Conservation (phyloP, 2,113 vertebrate genomes). For the Saccopteryx bilineata region DNA sequence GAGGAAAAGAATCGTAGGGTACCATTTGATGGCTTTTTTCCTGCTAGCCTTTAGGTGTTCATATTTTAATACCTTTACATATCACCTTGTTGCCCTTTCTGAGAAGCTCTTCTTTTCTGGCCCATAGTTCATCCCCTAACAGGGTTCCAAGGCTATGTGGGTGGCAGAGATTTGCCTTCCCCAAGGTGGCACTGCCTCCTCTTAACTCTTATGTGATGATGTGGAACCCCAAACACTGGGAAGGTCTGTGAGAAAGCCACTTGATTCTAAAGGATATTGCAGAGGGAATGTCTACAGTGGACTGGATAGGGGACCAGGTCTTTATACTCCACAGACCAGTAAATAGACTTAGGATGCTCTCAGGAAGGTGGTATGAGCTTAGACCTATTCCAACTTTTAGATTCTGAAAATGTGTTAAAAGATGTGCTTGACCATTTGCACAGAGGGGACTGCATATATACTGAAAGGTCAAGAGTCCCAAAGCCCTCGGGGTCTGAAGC, state of each 20-base stretch:
- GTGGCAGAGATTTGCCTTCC: neutral
- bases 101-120: neutral
- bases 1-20: neutral
- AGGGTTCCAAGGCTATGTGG: neutral
- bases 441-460: neutral
- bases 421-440: neutral
- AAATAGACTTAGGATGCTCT: neutral
- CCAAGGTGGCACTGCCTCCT: neutral
- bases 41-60: neutral
- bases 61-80: neutral
- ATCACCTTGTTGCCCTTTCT: neutral
- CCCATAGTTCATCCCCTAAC: neutral
- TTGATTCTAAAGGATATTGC: neutral
- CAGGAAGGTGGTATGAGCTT: neutral
- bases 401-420: constrained; percentile 20
- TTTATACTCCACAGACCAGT: neutral
- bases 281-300: neutral
- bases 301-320: neutral
- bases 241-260: neutral
- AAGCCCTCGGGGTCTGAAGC: neutral
- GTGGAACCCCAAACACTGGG: neutral
- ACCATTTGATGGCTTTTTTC: neutral
- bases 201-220: neutral
- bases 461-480: neutral
- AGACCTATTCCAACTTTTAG: neutral